Evolutionary conservation across 2,797 vertebrate genomes (phyloP).

Genomic region (Squalus acanthias): DNA sequence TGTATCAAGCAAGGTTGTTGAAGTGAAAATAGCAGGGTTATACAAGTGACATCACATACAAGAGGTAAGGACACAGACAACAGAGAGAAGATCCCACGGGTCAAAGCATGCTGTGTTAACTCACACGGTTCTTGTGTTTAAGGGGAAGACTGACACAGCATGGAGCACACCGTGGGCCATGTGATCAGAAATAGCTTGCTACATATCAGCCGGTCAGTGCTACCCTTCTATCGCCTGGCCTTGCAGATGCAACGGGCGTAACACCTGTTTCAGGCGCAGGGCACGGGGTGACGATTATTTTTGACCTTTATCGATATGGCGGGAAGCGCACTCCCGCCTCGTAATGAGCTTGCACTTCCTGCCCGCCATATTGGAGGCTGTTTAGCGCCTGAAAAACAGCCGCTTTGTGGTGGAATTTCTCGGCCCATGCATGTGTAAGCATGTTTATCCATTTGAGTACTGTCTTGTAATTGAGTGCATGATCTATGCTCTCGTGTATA

Average conservation of each 20-base stretch:
- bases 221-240: background rate
- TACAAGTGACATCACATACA: background rate
- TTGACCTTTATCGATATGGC: background rate
- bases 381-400: background rate
- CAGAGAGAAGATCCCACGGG: background rate
- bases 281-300: background rate
- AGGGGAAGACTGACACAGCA: background rate
- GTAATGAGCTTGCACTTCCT: background rate
- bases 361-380: background rate
- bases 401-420: background rate
- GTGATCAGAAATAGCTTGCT: background rate
- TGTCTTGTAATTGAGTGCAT: background rate
- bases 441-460: background rate
- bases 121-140: background rate
- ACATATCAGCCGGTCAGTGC: background rate
- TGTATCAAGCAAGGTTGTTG: background rate
- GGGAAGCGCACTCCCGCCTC: background rate
- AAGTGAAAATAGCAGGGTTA: background rate
- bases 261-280: too few relatives aligned
- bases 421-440: background rate
- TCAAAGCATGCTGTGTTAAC: background rate
- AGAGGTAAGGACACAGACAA: background rate
- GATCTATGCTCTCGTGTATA: background rate
- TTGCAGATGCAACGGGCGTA: background rate
- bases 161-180: background rate